Conservation (phyloP, 1,140 invertebrate species). For the Cotesia chilonis region DNA sequence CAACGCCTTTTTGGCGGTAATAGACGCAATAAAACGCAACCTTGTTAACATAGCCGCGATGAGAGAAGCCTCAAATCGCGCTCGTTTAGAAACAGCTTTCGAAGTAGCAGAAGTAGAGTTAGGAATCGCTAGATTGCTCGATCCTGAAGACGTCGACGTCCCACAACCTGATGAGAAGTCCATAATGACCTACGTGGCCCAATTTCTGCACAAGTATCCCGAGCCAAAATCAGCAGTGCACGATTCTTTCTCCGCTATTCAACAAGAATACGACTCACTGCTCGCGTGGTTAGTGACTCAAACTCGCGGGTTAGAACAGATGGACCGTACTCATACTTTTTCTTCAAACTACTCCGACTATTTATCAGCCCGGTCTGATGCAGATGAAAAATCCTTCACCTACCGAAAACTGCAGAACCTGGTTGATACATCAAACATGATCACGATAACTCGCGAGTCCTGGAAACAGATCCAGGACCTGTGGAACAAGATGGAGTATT, state of each 20-base stretch:
- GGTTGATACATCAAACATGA: slow-evolving; percentile 79
- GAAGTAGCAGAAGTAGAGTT: slow-evolving; percentile 90
- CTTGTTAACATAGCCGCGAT: slow-evolving; percentile 87
- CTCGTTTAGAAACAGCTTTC: slow-evolving; percentile 92
- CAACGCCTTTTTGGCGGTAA: slow-evolving; percentile 93
- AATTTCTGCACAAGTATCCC: slow-evolving; percentile 96
- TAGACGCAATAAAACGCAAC: slow-evolving; percentile 94
- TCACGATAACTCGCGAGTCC: slow-evolving; percentile 80
- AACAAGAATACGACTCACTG: slow-evolving; percentile 82
- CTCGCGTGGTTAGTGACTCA: slow-evolving; percentile 83
- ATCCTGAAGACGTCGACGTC: slow-evolving; percentile 97
- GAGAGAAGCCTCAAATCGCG: slow-evolving; percentile 78
- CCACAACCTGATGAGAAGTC: slow-evolving; percentile 97
- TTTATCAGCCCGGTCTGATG: slow-evolving; percentile 73
- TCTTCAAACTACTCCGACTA: slow-evolving; percentile 72
- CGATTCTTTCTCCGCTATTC: slow-evolving; percentile 78
- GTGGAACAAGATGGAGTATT: slow-evolving; percentile 79
- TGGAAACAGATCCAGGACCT: slow-evolving; percentile 80
- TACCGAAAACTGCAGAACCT: slow-evolving; percentile 79
- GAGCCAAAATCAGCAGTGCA: slow-evolving; percentile 76
- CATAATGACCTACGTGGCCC: slow-evolving; percentile 99
- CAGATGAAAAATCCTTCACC: slow-evolving; percentile 72
- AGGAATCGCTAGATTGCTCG: slow-evolving; percentile 90
- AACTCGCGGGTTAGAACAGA: slow-evolving; percentile 75
- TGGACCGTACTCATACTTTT: slow-evolving; percentile 62